Conservation (phyloP, 2,888 invertebrate species). For the Anarsia innoxiella region DNA sequence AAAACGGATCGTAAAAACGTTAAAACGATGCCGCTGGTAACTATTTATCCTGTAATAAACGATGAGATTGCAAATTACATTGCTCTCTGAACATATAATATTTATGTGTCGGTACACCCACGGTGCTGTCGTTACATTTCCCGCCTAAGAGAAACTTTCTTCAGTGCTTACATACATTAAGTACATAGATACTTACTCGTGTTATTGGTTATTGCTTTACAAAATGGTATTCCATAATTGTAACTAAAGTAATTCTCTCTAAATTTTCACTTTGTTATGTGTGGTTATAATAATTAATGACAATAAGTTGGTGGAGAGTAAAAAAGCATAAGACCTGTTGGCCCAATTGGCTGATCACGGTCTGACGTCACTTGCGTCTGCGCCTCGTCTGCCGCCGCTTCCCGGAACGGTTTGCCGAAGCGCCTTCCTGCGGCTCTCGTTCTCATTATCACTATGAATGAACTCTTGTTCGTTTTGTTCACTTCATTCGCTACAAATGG, state of each 20-base stretch:
- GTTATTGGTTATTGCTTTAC: slow-evolving; percentile 11
- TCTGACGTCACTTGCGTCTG: slow-evolving; percentile 64
- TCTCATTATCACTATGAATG: slow-evolving; percentile 55
- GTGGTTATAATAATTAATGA: too few species aligned
- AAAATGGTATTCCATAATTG: too few species aligned
- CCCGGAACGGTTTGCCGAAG: slow-evolving; percentile 59
- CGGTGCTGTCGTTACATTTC: slow-evolving; percentile 18
- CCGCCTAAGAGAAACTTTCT: slow-evolving; percentile 18
- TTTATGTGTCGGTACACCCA: slow-evolving; percentile 17
- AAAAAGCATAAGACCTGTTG: slow-evolving; percentile 31
- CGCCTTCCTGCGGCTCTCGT: slow-evolving; percentile 52
- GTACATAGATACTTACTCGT: slow-evolving; percentile 5
- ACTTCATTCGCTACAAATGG: slow-evolving; percentile 21
- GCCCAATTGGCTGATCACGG: slow-evolving; percentile 53
- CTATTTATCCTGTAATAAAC: slow-evolving; percentile 4
- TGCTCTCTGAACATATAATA: slow-evolving; percentile 17
- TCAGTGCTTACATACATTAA: too few species aligned
- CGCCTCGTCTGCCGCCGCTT: slow-evolving; percentile 62
- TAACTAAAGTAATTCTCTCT: too few species aligned
- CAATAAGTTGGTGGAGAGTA: too few species aligned
- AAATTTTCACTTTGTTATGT: too few species aligned
- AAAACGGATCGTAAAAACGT: too few species aligned
- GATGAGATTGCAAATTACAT: slow-evolving; percentile 4
- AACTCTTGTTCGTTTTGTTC: slow-evolving; percentile 26
- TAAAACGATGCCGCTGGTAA: too few species aligned